phyloP scores from a whole-genome alignment of 1,140 invertebrate species.

The Zaprionus nigranus region DNA sequence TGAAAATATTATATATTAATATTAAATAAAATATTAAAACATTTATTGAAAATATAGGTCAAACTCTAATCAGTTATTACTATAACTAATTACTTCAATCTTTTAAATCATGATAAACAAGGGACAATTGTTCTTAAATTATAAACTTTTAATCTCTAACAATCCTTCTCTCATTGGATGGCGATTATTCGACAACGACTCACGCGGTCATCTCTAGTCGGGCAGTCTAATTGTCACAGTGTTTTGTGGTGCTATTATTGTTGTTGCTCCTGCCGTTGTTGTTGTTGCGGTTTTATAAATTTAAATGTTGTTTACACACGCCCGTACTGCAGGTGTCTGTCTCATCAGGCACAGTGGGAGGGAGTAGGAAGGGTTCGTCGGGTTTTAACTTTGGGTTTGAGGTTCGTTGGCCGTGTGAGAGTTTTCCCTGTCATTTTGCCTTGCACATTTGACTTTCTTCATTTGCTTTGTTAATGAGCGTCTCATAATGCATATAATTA shows the following conservation, averaged over 20 bases:
- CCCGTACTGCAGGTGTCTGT: constrained; percentile 55
- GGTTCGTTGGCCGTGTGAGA: constrained; percentile 31
- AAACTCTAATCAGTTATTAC: too few species aligned
- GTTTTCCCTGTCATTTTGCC: constrained; percentile 54
- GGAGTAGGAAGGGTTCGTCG: background rate
- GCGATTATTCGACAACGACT: background rate
- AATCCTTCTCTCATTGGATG: too few species aligned
- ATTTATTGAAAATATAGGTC: too few species aligned
- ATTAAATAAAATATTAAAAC: too few species aligned
- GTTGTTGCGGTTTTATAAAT: constrained; percentile 62
- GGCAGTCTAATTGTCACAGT: constrained; percentile 27
- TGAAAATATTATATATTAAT: too few species aligned
- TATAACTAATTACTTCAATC: too few species aligned
- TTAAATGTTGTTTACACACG: constrained; percentile 64
- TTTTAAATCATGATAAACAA: too few species aligned
- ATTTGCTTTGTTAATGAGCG: constrained; percentile 78
- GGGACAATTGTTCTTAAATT: too few species aligned
- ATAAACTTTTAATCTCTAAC: too few species aligned
- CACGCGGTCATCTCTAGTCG: constrained; percentile 28
- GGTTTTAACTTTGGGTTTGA: background rate
- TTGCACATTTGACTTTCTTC: constrained; percentile 68
- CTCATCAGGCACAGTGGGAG: background rate
- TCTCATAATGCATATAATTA: constrained; percentile 76
- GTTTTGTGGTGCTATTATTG: constrained; percentile 30
- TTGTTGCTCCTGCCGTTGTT: constrained; percentile 35